Base-by-base conservation (phyloP, 2,888 invertebrate species). In the Caenorhabditis sp. region DNA sequence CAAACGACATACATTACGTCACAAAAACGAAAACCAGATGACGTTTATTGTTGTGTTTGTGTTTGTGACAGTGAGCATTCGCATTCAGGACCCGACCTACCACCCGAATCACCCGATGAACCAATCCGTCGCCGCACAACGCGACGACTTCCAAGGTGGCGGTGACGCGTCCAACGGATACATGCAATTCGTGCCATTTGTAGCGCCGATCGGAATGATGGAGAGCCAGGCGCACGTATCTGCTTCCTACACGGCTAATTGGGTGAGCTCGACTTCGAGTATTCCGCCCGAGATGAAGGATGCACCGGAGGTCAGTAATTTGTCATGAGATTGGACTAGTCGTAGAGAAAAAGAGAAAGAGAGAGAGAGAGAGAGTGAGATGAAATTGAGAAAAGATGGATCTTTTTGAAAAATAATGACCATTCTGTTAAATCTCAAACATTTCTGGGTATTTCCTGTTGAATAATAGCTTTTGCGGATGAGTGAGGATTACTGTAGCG, bases 221-320 rank as follows among this genome's bases (percentile, higher is more conserved):
- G 80, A 82, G 26, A 81, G 70, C 15, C 81, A 75, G 24, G 81
- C 81, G 26, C 76, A 78, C 30, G 73, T 73, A 6, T 73, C 84
- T 0, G 83, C 83, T 1, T 79, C 80, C 11, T 86, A 86, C 68
- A 86, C 86, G 3, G 86, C 86, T 5, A 80, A 68, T 17, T 86
- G 86, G 86, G 86, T 86, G 9, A 83, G 83, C 63, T 81, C 81
- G 15, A 85, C 86, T 8, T 83, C 84, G 3, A 83, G 83, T 43
- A 84, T 86, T 20, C 86, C 85, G 22, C 85, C 85, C 7, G 86
- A 86, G 9, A 62, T 84, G 66, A 81, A 80, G 59, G 85, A 84
- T 32, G 80, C 82, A 26, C 86, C 85, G 6, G 85, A 85, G 73
- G 78, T 78, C 32, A 46, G 68, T n/a, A n/a, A 5, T 13, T 6